Percentiles rank a stretch among this genome's conserved stretches.
Conservation (phyloP, 2,113 vertebrate genomes). For the Petroica traversi region DNA sequence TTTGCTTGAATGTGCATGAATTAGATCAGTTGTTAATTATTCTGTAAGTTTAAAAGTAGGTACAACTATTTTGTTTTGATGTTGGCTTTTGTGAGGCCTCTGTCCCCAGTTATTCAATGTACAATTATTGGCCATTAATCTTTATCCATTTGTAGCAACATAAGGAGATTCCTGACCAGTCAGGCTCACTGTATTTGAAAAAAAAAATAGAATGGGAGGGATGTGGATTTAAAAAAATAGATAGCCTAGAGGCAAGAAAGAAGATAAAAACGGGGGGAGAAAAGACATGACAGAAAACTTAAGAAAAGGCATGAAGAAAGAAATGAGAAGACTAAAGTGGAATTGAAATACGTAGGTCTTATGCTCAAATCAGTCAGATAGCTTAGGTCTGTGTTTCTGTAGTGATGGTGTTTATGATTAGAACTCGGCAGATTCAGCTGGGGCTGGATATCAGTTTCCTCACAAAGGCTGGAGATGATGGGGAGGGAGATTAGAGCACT, state of each 20-base stretch:
- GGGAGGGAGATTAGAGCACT: constrained; percentile 1
- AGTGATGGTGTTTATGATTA: neutral
- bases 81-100: neutral
- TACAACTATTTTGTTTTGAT: neutral
- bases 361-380: neutral
- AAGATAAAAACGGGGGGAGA: neutral
- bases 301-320: neutral
- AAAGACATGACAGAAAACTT: neutral
- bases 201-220: neutral
- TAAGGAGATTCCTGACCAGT: neutral
- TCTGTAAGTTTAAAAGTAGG: neutral
- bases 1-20: neutral
- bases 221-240: neutral
- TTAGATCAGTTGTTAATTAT: neutral
- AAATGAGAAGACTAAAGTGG: neutral
- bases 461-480: neutral
- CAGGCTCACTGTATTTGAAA: neutral
- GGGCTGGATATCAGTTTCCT: constrained; percentile 19
- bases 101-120: neutral
- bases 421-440: neutral
- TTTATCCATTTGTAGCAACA: neutral
- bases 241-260: neutral
- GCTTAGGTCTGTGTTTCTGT: neutral
- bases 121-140: neutral
- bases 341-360: neutral